phyloP scores from a whole-genome alignment of 2,888 invertebrate species.

The Dilophus febrilis region DNA sequence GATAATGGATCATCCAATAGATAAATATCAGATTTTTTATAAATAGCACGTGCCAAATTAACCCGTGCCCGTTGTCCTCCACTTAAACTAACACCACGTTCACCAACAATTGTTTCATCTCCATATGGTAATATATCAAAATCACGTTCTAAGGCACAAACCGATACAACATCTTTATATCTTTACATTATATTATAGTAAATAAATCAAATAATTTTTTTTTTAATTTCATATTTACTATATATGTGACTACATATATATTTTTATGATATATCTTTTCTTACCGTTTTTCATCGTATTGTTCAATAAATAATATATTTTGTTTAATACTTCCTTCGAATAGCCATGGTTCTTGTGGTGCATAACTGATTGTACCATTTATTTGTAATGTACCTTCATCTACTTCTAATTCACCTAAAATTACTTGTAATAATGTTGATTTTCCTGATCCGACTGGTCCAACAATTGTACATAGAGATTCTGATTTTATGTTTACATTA shows the following conservation, averaged over 20 bases:
- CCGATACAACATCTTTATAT: conserved; percentile 34
- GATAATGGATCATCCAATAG: conserved; percentile 61
- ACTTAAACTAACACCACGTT: conserved; percentile 51
- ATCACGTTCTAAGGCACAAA: conserved; percentile 45
- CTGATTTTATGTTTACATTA: conserved; percentile 6
- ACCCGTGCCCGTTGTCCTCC: conserved; percentile 64
- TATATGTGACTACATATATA: no score
- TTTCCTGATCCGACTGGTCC: conserved; percentile 59
- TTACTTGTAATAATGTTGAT: conserved; percentile 44
- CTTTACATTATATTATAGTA: neutral
- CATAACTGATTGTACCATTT: conserved; percentile 37
- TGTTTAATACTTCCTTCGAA: conserved; percentile 43
- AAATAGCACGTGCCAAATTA: conserved; percentile 58
- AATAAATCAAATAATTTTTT: no score
- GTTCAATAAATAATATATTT: conserved; percentile 44
- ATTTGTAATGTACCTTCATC: conserved; percentile 30
- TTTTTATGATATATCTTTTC: no score
- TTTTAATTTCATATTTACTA: no score
- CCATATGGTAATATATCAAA: conserved; percentile 40
- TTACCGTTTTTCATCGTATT: conserved; percentile 37
- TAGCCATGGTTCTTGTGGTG: conserved; percentile 47
- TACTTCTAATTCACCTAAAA: conserved; percentile 49
- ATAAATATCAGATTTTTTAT: conserved; percentile 56
- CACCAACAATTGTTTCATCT: conserved; percentile 38
- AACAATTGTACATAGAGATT: conserved; percentile 40